These are phyloP conservation scores for Rhadinocentrus ornatus DNA, from an alignment of 2,797 vertebrate species.

Conservation along the genomic window DNA sequence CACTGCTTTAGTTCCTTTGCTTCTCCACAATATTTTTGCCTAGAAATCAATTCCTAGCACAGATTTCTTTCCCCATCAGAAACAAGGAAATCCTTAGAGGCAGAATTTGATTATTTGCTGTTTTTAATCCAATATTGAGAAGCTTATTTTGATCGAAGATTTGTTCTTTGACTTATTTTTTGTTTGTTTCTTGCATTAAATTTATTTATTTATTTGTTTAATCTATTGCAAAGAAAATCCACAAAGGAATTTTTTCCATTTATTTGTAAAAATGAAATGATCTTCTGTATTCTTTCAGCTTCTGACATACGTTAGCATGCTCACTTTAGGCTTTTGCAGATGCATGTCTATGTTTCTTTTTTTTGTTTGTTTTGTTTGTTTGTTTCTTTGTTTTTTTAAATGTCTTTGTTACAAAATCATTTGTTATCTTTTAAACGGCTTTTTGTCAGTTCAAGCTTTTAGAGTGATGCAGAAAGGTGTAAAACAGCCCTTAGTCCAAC, in stretches of 20 bases:
- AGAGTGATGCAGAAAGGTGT: no score
- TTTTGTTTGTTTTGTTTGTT: no score
- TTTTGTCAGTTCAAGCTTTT: no score
- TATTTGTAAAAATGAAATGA: background rate
- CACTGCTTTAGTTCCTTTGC: background rate
- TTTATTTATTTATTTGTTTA: background rate
- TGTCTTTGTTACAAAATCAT: no score
- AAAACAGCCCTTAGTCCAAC: no score
- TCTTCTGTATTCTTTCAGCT: background rate
- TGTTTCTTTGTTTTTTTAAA: no score
- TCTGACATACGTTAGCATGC: no score
- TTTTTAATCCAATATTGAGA: background rate
- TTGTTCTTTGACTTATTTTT: no score
- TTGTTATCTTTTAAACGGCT: no score
- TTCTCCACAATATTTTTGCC: background rate
- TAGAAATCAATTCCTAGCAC: background rate
- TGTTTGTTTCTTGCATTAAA: background rate
- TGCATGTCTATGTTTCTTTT: no score
- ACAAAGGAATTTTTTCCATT: no score
- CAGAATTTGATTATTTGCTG: background rate
- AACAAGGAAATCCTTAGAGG: background rate
- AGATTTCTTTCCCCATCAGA: background rate
- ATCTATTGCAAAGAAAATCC: background rate
- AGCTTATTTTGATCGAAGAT: background rate
- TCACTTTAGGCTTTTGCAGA: no score